Evolutionary conservation across 1,140 invertebrate genomes (phyloP).

Genomic region (Delia radicum): DNA sequence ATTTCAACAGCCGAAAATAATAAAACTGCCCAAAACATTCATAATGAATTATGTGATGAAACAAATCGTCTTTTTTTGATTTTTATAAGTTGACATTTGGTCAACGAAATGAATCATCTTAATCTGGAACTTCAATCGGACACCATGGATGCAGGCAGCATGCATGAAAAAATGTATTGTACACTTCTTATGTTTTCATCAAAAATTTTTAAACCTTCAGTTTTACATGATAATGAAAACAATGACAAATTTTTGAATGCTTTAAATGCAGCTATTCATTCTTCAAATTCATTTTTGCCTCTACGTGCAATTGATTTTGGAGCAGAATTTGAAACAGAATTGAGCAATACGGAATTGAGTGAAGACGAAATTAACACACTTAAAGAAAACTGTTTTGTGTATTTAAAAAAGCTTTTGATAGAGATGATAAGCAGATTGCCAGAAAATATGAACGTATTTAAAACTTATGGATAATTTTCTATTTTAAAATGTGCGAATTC

Average conservation of each 20-base stretch:
- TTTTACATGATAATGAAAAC: neutral
- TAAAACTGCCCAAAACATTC: neutral
- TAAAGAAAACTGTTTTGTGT: too few relatives aligned
- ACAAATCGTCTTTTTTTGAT: neutral
- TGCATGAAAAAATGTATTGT: neutral
- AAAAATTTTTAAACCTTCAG: neutral
- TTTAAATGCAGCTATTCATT: neutral
- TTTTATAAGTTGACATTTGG: neutral
- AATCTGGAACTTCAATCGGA: neutral
- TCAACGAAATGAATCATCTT: neutral
- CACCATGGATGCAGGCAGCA: neutral
- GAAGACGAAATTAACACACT: too few relatives aligned
- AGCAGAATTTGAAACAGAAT: neutral
- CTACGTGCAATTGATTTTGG: neutral
- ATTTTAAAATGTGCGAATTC: too few relatives aligned
- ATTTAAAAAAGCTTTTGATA: too few relatives aligned
- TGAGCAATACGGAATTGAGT: neutral
- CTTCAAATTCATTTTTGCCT: neutral
- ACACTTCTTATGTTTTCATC: neutral
- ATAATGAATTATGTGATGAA: neutral
- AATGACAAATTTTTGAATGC: neutral
- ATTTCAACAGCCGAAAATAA: neutral
- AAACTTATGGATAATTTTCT: too few relatives aligned
- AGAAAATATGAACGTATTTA: too few relatives aligned
- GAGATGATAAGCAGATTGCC: too few relatives aligned